Evolutionary conservation across 2,797 vertebrate genomes (phyloP).

Genomic region (Esox masquinongy): DNA sequence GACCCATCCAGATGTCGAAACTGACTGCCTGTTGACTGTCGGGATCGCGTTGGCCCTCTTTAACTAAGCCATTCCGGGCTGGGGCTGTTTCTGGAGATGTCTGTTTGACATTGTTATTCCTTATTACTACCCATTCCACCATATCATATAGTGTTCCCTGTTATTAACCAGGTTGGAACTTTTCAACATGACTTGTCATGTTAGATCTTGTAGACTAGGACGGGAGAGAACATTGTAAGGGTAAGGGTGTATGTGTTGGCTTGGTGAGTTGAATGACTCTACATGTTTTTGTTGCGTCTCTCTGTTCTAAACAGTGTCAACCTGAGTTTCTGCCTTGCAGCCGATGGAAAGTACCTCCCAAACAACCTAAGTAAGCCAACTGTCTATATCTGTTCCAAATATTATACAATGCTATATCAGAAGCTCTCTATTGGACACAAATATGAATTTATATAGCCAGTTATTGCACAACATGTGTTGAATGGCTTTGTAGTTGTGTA

Average conservation of each 20-base stretch:
- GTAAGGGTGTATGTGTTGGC: constrained; percentile 34
- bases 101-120: constrained; percentile 9
- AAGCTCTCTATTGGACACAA: constrained; percentile 22
- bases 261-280: constrained; percentile 50
- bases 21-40: constrained; percentile 58
- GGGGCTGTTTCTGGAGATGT: neutral
- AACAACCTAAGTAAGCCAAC: constrained; percentile 81
- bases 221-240: constrained; percentile 21
- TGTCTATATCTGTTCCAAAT: constrained; percentile 60
- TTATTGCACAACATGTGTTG: constrained; percentile 19
- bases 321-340: constrained; percentile 90
- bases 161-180: constrained; percentile 1
- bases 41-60: constrained; percentile 49
- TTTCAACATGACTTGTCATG: constrained; percentile 37
- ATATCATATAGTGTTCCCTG: constrained; percentile 41
- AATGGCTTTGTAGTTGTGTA: constrained; percentile 32
- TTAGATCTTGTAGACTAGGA: constrained; percentile 41
- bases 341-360: constrained; percentile 88
- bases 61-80: constrained; percentile 51
- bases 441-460: constrained; percentile 10
- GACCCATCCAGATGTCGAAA: constrained; percentile 43
- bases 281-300: constrained; percentile 42
- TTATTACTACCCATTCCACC: constrained; percentile 47
- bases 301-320: constrained; percentile 80
- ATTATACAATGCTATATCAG: constrained; percentile 40